These are phyloP conservation scores for Melanaphis sacchari DNA, from an alignment of 1,140 invertebrate species.

Conservation along the genomic window DNA sequence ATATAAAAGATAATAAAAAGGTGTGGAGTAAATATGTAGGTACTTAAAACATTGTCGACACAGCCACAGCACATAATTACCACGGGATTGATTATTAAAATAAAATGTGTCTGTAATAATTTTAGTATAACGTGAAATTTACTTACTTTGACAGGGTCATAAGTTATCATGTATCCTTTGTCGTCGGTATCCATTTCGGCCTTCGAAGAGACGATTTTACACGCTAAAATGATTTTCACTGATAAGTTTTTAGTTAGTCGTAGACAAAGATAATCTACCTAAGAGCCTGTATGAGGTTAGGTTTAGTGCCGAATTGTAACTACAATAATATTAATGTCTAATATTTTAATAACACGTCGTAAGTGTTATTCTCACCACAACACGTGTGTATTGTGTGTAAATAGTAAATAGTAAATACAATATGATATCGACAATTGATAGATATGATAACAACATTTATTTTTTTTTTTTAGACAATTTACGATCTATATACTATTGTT, in stretches of 20 bases:
- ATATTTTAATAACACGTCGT: too few relatives aligned
- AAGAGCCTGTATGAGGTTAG: too few relatives aligned
- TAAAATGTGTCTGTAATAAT: neutral
- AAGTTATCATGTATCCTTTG: neutral
- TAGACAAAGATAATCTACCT: too few relatives aligned
- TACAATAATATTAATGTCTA: too few relatives aligned
- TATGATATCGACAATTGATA: too few relatives aligned
- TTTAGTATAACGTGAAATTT: neutral
- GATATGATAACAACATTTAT: too few relatives aligned
- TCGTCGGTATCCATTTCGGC: neutral
- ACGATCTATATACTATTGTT: too few relatives aligned
- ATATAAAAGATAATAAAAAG: neutral
- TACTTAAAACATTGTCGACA: neutral
- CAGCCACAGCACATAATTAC: neutral
- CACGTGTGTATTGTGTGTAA: too few relatives aligned
- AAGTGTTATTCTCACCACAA: too few relatives aligned
- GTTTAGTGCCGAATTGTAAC: too few relatives aligned
- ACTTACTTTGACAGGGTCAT: slow-evolving; percentile 39
- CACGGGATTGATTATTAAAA: neutral
- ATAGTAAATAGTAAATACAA: too few relatives aligned
- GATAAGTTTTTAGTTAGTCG: neutral
- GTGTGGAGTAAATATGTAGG: neutral
- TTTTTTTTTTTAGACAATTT: too few relatives aligned
- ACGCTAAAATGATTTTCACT: neutral
- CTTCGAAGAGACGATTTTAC: neutral